phyloP scores from a whole-genome alignment of 2,888 invertebrate species.

The Euclidia mi region DNA sequence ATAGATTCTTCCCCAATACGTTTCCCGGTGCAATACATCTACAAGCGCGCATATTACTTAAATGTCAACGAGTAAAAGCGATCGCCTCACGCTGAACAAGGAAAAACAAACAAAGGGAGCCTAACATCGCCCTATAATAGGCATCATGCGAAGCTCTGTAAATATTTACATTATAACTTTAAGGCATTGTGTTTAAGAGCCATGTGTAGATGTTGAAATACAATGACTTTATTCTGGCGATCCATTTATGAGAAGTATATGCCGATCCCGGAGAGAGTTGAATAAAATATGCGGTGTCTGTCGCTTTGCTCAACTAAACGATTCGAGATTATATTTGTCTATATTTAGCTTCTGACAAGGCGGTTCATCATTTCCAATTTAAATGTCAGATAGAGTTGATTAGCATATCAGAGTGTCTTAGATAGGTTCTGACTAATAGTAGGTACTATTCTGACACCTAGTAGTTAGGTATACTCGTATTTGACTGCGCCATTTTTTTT shows the following conservation, averaged over 20 bases:
- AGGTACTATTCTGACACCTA: too few species aligned
- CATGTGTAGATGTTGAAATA: conserved; percentile 23
- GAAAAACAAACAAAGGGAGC: conserved; percentile 71
- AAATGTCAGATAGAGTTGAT: background rate
- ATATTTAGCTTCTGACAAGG: background rate
- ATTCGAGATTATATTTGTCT: background rate
- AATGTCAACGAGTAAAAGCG: conserved; percentile 75
- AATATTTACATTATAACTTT: conserved; percentile 69
- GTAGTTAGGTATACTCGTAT: too few species aligned
- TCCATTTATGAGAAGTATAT: conserved; percentile 11
- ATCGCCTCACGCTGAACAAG: conserved; percentile 66
- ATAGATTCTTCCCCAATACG: conserved; percentile 55
- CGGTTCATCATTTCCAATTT: background rate
- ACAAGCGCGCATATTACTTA: conserved; percentile 75
- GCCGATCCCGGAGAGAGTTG: background rate
- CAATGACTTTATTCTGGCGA: conserved; percentile 21
- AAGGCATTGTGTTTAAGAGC: conserved; percentile 39
- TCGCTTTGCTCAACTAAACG: conserved; percentile 2
- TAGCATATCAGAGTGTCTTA: too few species aligned
- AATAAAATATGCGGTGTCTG: conserved; percentile 10
- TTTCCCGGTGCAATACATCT: conserved; percentile 66
- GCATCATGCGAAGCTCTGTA: conserved; percentile 65
- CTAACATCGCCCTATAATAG: conserved; percentile 70
- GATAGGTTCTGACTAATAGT: too few species aligned
- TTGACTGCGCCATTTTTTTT: too few species aligned